Evolutionary conservation across 2,113 vertebrate genomes (phyloP), one percentile per base, ranked within the genome.

Genomic region (Limanda limanda): DNA sequence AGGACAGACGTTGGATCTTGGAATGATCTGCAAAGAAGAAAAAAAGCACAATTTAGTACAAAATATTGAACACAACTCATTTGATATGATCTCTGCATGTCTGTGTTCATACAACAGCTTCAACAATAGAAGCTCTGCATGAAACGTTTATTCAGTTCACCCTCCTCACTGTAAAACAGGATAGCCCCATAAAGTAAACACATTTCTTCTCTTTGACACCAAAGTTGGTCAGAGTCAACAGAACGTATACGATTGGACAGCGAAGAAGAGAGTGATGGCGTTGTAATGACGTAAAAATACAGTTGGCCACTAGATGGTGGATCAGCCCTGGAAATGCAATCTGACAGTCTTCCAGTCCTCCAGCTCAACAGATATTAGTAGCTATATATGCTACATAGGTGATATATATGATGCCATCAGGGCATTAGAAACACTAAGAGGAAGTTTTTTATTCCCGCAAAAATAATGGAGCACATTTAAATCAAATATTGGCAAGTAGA

Each of bases 291-390:
- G 71, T 27, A 37, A 62, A 57, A 66, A 25, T 37, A 11, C 37
- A 25, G 1, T 66, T 76, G 68, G 57, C 81, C 91, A 92, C 83
- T 81, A 91, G 88, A 66, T 86, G 92, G 88, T 18, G 64, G 23
- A 17, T 42, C 31, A 27, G 35, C n/a, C 27, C 17, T 24, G 79
- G 42, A 74, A 70, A 68, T 72, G 2, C 12, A 27, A 25, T 51
- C 47, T 6, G 4, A 51, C 47, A 17, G 45, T 14, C 45, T 47
- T 5, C 45, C 1, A 3, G 40, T 42, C 40, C 40, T 42, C 40
- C 40, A 42, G 40, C 3, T 42, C 40, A 42, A 42, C 40, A 42
- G 40, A 42, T 42, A 42, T 11, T 12, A 11, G 40, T 13, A 13
- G 40, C 40, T 42, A 13, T 42, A 42, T 42, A 42, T 3, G 40